Percentiles rank a stretch among this genome's conserved stretches.
These are phyloP conservation scores for Sphaerodactylus townsendi DNA, from an alignment of 2,113 vertebrate species.

Conservation along the genomic window DNA sequence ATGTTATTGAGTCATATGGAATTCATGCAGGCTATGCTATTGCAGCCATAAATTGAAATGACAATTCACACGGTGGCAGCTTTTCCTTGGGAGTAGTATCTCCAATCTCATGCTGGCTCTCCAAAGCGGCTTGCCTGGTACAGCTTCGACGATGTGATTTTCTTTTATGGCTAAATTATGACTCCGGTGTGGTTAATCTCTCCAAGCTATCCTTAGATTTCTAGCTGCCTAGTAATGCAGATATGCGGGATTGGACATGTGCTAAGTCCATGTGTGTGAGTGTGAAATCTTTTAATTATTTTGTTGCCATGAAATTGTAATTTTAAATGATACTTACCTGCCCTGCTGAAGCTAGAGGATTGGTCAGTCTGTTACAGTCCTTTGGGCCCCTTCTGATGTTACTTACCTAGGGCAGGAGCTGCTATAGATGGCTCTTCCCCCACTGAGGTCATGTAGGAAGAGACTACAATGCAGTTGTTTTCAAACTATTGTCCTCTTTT, in stretches of 20 bases:
- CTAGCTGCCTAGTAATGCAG: slow-evolving; percentile 23
- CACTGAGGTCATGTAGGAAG: background rate
- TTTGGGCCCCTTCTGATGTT: too few species aligned
- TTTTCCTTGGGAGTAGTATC: slow-evolving; percentile 37
- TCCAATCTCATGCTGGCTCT: slow-evolving; percentile 35
- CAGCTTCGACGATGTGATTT: slow-evolving; percentile 25
- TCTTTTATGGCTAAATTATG: slow-evolving; percentile 37
- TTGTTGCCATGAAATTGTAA: background rate
- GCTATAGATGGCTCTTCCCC: too few species aligned
- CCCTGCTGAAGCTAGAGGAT: background rate
- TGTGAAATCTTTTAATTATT: slow-evolving; percentile 1
- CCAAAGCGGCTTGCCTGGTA: slow-evolving; percentile 35
- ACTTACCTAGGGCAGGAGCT: too few species aligned
- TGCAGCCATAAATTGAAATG: slow-evolving; percentile 62
- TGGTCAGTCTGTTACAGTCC: too few species aligned
- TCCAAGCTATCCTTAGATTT: slow-evolving; percentile 23
- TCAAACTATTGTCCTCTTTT: background rate
- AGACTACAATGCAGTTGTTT: background rate
- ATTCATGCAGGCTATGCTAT: slow-evolving; percentile 36
- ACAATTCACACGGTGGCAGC: slow-evolving; percentile 49
- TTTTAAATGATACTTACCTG: background rate
- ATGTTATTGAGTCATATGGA: slow-evolving; percentile 51
- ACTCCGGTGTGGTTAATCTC: background rate
- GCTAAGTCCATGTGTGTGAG: background rate
- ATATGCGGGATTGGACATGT: background rate